These are phyloP conservation scores for Acropternis orthonyx DNA, from an alignment of 2,797 vertebrate species.

Conservation along the genomic window DNA sequence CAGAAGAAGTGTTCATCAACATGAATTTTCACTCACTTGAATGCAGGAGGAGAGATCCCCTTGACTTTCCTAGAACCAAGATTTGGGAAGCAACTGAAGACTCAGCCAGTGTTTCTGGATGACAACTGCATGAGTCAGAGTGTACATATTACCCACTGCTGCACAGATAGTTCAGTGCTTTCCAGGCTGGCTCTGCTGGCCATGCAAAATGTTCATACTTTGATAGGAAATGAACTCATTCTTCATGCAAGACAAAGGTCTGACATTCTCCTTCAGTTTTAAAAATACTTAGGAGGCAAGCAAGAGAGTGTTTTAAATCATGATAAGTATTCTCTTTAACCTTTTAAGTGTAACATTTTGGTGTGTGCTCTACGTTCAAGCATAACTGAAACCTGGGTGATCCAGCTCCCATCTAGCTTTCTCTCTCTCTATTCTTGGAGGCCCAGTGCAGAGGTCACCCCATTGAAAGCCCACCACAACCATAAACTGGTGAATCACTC, in stretches of 20 bases:
- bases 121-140: neutral
- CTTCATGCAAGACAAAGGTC: neutral
- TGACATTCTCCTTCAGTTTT: neutral
- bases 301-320: neutral
- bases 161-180: neutral
- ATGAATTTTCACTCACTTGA: neutral
- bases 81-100: neutral
- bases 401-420: neutral
- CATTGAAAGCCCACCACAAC: neutral
- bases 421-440: neutral
- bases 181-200: neutral
- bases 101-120: neutral
- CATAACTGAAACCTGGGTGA: neutral
- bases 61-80: neutral
- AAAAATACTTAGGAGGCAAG: neutral
- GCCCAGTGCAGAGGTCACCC: neutral
- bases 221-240: neutral
- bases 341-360: neutral
- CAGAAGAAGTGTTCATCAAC: neutral
- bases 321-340: neutral
- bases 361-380: neutral
- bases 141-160: neutral
- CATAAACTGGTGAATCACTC: neutral
- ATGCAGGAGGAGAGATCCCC: neutral
- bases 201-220: neutral